Conservation (phyloP, 1,140 invertebrate species). For the Pararge aegeria region DNA sequence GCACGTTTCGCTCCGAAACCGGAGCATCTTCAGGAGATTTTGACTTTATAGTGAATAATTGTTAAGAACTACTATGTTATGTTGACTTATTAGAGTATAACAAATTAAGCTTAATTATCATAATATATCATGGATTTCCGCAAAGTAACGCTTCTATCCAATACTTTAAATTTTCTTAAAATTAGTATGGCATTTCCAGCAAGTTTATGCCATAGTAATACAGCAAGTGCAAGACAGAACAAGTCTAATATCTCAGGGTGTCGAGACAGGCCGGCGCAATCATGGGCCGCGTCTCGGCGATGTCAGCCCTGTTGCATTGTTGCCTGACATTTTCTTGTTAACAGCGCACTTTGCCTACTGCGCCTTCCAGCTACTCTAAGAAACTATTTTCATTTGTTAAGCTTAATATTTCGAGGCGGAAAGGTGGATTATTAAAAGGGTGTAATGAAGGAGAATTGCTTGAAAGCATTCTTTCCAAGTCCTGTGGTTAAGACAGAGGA, state of each 20-base stretch:
- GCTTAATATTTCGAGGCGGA: slow-evolving; percentile 5
- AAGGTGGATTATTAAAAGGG: slow-evolving; percentile 4
- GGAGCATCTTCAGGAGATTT: too few relatives aligned
- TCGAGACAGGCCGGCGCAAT: slow-evolving; percentile 54
- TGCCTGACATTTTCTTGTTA: slow-evolving; percentile 70
- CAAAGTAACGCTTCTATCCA: too few relatives aligned
- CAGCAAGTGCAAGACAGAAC: slow-evolving; percentile 39
- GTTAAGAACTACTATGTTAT: too few relatives aligned
- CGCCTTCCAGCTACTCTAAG: slow-evolving; percentile 45
- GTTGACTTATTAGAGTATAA: too few relatives aligned
- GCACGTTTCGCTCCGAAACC: too few relatives aligned
- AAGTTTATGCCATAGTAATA: slow-evolving; percentile 16
- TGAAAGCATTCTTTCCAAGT: background rate
- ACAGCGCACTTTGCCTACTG: slow-evolving; percentile 49
- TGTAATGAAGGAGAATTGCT: background rate
- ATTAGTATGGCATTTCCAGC: slow-evolving; percentile 15
- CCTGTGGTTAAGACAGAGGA: background rate
- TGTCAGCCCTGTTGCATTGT: slow-evolving; percentile 57
- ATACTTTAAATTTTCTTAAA: too few relatives aligned
- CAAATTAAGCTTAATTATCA: too few relatives aligned
- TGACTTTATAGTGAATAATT: too few relatives aligned
- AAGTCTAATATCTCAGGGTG: slow-evolving; percentile 69
- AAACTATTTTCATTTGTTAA: slow-evolving; percentile 43
- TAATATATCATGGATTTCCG: too few relatives aligned
- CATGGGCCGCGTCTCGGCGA: slow-evolving; percentile 42